Percentiles rank a stretch among this genome's conserved stretches.
Conservation (phyloP, 2,113 vertebrate genomes). For the Esox niger region DNA sequence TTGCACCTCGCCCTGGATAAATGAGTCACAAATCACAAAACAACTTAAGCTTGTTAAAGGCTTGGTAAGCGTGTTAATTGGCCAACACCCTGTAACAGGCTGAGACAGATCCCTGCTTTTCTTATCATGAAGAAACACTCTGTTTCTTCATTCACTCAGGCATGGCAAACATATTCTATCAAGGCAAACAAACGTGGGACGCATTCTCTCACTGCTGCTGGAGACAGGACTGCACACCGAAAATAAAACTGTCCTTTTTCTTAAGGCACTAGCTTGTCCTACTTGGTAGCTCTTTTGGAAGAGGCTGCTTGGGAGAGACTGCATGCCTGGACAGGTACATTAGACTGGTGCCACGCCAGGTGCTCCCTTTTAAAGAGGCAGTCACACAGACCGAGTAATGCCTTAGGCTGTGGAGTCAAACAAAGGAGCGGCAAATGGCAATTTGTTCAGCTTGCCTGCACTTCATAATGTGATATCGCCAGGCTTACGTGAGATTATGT, state of each 20-base stretch:
- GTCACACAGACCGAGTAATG: neutral
- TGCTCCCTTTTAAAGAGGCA: slow-evolving; percentile 15
- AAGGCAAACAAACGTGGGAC: slow-evolving; percentile 36
- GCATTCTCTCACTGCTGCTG: slow-evolving; percentile 17
- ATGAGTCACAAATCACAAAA: slow-evolving; percentile 4
- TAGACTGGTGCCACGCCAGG: slow-evolving; percentile 18
- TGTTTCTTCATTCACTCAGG: slow-evolving; percentile 9
- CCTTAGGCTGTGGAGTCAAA: neutral
- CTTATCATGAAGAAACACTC: slow-evolving; percentile 14
- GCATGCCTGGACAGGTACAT: slow-evolving; percentile 49
- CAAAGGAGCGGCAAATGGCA: neutral
- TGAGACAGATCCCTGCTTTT: slow-evolving; percentile 16
- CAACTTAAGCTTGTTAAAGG: slow-evolving; percentile 16
- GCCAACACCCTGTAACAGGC: slow-evolving; percentile 7
- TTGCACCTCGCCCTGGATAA: neutral
- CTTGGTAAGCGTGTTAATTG: slow-evolving; percentile 7
- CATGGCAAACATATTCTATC: too few relatives aligned
- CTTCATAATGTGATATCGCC: too few relatives aligned
- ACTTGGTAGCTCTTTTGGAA: slow-evolving; percentile 1
- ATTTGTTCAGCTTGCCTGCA: too few relatives aligned
- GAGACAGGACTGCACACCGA: slow-evolving; percentile 8
- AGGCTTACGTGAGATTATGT: too few relatives aligned
- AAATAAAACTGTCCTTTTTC: slow-evolving; percentile 21
- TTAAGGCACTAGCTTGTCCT: neutral
- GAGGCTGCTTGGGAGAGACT: neutral